Evolutionary conservation across 2,888 invertebrate genomes (phyloP).

Genomic region (Stenolophus ochropezus): DNA sequence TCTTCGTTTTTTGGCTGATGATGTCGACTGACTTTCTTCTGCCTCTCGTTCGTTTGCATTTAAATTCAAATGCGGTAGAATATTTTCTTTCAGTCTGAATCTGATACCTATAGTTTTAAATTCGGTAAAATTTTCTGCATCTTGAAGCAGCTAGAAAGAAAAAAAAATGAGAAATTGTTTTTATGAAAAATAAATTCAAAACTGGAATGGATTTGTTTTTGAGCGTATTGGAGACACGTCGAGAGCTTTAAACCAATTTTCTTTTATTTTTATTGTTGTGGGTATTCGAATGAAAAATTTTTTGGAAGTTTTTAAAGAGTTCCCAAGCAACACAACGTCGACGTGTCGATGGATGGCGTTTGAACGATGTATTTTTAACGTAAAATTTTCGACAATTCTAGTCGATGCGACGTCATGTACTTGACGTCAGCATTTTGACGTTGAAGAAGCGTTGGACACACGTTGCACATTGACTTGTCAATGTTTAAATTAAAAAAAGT

Average conservation of each 20-base stretch:
- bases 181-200: not conserved
- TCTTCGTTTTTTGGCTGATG: not conserved
- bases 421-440: not conserved
- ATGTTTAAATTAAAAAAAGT: not conserved
- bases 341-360: not conserved
- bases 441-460: not conserved
- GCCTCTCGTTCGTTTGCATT: not conserved
- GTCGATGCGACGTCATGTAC: not conserved
- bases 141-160: not conserved
- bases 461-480: not conserved
- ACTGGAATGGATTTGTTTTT: not conserved
- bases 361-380: not conserved
- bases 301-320: not conserved
- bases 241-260: not conserved
- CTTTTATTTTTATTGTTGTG: not conserved
- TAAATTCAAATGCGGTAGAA: not conserved
- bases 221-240: not conserved
- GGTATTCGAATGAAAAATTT: not conserved
- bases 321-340: not conserved
- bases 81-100: not conserved
- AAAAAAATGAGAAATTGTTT: not conserved
- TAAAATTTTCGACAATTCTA: not conserved
- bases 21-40: not conserved
- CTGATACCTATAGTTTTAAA: not conserved
- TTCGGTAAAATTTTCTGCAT: not conserved